Evolutionary conservation across 2,888 invertebrate species (phyloP).

Genomic region (Chouioia cunea): DNA sequence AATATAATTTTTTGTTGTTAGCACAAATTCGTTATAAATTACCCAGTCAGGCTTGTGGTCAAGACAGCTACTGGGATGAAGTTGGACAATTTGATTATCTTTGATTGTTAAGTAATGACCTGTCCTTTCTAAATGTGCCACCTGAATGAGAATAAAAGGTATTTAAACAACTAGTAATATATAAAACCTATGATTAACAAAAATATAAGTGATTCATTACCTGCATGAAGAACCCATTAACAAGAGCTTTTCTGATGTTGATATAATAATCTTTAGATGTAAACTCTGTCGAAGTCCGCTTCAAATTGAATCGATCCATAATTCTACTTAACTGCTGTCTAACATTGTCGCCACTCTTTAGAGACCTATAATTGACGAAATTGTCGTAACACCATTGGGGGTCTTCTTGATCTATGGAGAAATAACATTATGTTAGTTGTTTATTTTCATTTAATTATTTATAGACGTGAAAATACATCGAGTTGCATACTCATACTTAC

Average conservation of each 20-base stretch:
- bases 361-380: conserved; percentile 97
- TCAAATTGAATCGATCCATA: conserved; percentile 97
- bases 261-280: conserved; percentile 98
- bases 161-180: conserved; percentile 66
- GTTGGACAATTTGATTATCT: conserved; percentile 98
- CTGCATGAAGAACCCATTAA: conserved; percentile 99
- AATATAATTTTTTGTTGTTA: conserved; percentile 99
- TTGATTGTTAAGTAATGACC: conserved; percentile 99
- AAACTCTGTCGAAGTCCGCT: conserved; percentile 96
- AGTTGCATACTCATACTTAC: conserved; percentile 76
- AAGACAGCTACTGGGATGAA: conserved; percentile 98
- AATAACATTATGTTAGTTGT: conserved; percentile 20
- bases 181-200: conserved; percentile 4
- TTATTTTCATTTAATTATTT: conserved; percentile 3
- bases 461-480: conserved; percentile 7
- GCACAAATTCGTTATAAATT: conserved; percentile 99
- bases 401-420: conserved; percentile 95
- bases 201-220: conserved; percentile 68
- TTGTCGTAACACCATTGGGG: conserved; percentile 99
- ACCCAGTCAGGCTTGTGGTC: conserved; percentile 99
- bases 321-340: conserved; percentile 96
- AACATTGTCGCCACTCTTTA: conserved; percentile 99
- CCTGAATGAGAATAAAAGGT: conserved; percentile 69
- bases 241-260: conserved; percentile 97
- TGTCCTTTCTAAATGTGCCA: conserved; percentile 96